phyloP scores from a whole-genome alignment of 2,113 vertebrate genomes.

The Stegostoma tigrinum region DNA sequence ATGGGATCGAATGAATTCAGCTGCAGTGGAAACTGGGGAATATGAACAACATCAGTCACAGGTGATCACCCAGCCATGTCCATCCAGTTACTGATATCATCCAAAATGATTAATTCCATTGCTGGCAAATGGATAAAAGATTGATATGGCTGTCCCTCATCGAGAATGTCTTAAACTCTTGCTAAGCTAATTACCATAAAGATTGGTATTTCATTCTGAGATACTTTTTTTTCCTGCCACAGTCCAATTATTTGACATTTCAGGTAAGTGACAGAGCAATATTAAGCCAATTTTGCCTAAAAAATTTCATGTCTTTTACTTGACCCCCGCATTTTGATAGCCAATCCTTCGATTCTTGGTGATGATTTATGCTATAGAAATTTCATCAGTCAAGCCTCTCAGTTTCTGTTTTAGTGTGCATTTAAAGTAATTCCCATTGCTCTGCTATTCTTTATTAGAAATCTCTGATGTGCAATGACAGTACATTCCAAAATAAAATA shows the following conservation, averaged over 20 bases:
- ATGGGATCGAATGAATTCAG: slow-evolving; percentile 22
- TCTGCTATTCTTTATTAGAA: slow-evolving; percentile 12
- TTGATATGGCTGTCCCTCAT: slow-evolving; percentile 35
- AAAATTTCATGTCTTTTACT: neutral
- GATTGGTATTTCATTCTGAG: slow-evolving; percentile 34
- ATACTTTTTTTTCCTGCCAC: slow-evolving; percentile 11
- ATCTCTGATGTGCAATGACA: neutral
- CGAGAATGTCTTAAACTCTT: neutral
- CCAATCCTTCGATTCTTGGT: neutral
- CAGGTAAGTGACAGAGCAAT: slow-evolving; percentile 25
- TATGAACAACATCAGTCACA: slow-evolving; percentile 9
- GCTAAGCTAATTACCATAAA: slow-evolving; percentile 30
- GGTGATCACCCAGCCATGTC: slow-evolving; percentile 25
- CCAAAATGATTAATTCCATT: slow-evolving; percentile 32
- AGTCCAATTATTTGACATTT: slow-evolving; percentile 37
- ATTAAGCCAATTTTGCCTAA: slow-evolving; percentile 30
- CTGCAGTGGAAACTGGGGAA: neutral
- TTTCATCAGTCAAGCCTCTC: neutral
- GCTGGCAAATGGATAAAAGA: slow-evolving; percentile 33
- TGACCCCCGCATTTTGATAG: neutral
- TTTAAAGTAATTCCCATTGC: neutral
- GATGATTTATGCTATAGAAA: slow-evolving; percentile 22
- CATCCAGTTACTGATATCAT: slow-evolving; percentile 25
- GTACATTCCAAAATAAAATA: neutral
- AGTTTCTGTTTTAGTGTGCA: neutral